Conservation (phyloP, 2,797 vertebrate genomes). For the Selene dorsalis region DNA sequence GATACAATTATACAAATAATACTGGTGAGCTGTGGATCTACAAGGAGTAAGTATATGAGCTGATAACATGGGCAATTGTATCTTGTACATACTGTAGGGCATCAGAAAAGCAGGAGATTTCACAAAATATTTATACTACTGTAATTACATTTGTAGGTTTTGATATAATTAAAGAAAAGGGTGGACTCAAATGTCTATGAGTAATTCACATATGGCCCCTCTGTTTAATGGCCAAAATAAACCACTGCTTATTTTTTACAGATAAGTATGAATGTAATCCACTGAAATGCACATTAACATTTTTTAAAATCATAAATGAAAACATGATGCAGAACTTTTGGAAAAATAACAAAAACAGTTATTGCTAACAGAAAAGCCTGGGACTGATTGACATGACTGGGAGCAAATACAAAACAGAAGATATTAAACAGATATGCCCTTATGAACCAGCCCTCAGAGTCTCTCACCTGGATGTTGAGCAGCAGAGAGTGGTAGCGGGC, state of each 20-base stretch:
- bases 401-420: not conserved
- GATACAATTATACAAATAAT: not conserved
- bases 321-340: too few relatives aligned
- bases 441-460: not conserved
- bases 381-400: too few relatives aligned
- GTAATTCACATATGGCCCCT: not conserved
- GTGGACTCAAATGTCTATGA: not conserved
- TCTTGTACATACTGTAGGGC: not conserved
- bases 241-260: not conserved
- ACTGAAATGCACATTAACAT: too few relatives aligned
- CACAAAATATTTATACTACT: not conserved
- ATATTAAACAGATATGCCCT: not conserved
- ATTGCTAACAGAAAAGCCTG: too few relatives aligned
- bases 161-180: not conserved
- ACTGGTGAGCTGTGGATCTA: not conserved
- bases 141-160: not conserved
- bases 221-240: not conserved
- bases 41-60: not conserved
- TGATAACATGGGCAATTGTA: not conserved
- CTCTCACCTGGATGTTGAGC: conserved; percentile 85
- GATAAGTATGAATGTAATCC: not conserved
- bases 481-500: conserved; percentile 93
- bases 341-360: too few relatives aligned
- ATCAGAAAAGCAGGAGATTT: not conserved
- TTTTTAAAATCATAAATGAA: too few relatives aligned